Conservation (phyloP, 1,140 invertebrate genomes). For the Melitaea cinxia region DNA sequence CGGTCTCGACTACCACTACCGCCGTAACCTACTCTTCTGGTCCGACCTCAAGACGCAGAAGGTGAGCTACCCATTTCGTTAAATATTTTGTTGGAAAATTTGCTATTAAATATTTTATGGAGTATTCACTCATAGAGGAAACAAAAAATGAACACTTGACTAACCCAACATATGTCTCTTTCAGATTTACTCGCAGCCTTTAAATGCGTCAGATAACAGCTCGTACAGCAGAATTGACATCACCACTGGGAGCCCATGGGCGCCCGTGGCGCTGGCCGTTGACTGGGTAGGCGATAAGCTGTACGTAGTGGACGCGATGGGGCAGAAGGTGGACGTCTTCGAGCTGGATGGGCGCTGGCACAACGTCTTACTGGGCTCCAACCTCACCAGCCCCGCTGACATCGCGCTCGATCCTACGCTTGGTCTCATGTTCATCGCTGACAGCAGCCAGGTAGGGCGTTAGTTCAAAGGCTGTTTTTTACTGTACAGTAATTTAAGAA, state of each 20-base stretch:
- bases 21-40: conserved; percentile 94
- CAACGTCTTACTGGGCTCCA: conserved; percentile 94
- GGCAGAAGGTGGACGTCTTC: conserved; percentile 96
- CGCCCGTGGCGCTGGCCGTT: conserved; percentile 93
- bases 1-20: conserved; percentile 94
- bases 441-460: conserved; percentile 89
- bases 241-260: conserved; percentile 90
- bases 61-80: no score
- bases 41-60: conserved; percentile 93
- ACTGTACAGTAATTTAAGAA: no score
- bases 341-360: conserved; percentile 92
- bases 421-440: conserved; percentile 97
- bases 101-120: no score
- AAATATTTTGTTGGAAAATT: no score
- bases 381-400: conserved; percentile 94
- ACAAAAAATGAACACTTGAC: no score
- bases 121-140: no score
- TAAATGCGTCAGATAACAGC: conserved; percentile 71
- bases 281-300: conserved; percentile 99
- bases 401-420: conserved; percentile 95
- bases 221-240: conserved; percentile 84
- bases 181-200: conserved; percentile 85
- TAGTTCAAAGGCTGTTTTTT: no score
- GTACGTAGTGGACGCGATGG: conserved; percentile 96
- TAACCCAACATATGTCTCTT: neutral